phyloP scores from a whole-genome alignment of 2,113 vertebrate species.

The Ochotona curzoniae region DNA sequence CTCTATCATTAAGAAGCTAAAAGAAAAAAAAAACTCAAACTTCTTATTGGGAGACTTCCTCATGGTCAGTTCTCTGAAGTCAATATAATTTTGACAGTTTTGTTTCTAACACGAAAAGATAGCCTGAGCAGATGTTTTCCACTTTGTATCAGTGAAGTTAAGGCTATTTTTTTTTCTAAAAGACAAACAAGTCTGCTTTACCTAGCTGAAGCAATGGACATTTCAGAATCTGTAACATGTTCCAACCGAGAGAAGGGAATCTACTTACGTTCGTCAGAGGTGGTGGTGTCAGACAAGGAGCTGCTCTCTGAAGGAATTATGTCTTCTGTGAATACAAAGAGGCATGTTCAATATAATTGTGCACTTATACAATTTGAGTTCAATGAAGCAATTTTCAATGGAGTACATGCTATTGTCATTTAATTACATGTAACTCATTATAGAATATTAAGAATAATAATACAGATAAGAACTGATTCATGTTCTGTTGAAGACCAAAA shows the following conservation, averaged over 20 bases:
- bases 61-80: neutral
- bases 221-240: constrained; percentile 35
- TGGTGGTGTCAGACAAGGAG: constrained; percentile 94
- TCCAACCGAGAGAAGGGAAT: neutral
- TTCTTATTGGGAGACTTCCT: neutral
- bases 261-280: constrained; percentile 93
- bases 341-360: constrained; percentile 3
- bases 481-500: neutral
- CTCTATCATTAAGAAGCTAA: neutral
- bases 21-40: neutral
- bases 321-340: constrained; percentile 90
- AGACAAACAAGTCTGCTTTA: neutral
- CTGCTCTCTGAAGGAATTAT: constrained; percentile 93
- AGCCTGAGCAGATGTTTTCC: neutral
- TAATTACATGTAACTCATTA: constrained; percentile 43
- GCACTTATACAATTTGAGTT: neutral
- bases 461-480: neutral
- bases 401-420: constrained; percentile 24
- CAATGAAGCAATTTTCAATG: neutral
- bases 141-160: neutral
- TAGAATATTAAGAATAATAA: constrained; percentile 15
- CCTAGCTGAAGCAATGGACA: neutral
- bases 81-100: neutral
- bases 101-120: neutral
- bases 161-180: neutral